Base-by-base conservation (phyloP, 2,888 invertebrate genomes). In the Slavum lentiscoides region DNA sequence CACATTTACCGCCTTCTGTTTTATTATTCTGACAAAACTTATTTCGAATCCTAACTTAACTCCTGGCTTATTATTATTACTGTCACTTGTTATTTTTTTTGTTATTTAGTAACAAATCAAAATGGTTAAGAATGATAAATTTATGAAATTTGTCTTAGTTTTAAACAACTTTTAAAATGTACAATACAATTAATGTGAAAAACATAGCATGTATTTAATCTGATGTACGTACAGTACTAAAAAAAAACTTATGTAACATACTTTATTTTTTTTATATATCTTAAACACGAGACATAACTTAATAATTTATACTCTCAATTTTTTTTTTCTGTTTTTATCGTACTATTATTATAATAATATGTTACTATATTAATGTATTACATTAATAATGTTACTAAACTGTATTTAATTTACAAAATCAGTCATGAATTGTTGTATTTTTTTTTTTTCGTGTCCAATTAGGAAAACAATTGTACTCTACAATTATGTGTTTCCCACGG, bases 21-120 rank as follows among this genome's bases (percentile, higher is more conserved):
- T 64, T 62, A 80, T 72, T 70, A 39, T 64, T 70, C 8, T 70
- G 77, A 77, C 77, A 70, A n/a, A 1, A 69, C 49, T 62, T 61
- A 49, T 37, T 74, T 49, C 15, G 49, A 21, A 70, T 62, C 23
- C 8, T 70, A 62, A 64, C 43, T 55, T 70, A 75, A 75, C 23
- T 23, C 11, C 39, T 6, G 64, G 70, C 70, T 80, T 64, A 80
- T 30, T 80, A 80, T 64, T 37, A 64, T 77, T 77, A 69, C 17
- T 70, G 37, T 37, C n/a, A 64, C 43, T 75, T 75, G 58, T 75
- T 75, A 43, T 75, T 67, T 62, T 80, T 80, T 80, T 80, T 80
- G 77, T 80, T 80, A 43, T 70, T 39, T 55, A 23, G 37, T 80
- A 77, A 77, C 77, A 77, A 77, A 76, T 49, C 37, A 19, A 76